Base-by-base conservation (phyloP, 92 coral and sea anemone genomes). In the Siderastrea radians region DNA sequence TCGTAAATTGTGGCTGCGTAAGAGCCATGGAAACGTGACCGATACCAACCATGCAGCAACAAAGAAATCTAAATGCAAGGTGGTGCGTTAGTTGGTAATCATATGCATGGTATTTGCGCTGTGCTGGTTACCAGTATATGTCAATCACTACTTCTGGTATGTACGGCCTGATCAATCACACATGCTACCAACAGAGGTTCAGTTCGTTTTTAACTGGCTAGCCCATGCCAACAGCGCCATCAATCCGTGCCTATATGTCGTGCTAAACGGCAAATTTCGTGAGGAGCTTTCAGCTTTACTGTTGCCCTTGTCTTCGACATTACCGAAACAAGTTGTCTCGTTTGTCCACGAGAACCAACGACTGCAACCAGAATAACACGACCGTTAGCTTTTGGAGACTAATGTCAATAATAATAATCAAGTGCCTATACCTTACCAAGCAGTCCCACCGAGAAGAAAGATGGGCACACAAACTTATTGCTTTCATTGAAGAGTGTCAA, bases 171-270 rank as follows among this genome's bases (percentile, higher is more conserved):
- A 80, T 6, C 47, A 58, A 12, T 7, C 2, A 0, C 0, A 0
- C 7, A 49, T 8, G 45, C 12, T 87, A 16, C 88, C 92, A 1
- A 0, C 0, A 1, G 52, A 58, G 19, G 55, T 51, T 15, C 49
- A 17, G 50, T 14, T 76, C 1, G 15, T 75, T 46, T 87, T 80
- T 15, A 6, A 38, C 38, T 91, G 88, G 88, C 1, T 82, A 17
- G 86, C 80, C 14, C 94, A 87, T 46, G 92, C 92, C 1, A 87
- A 87, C 77, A 91, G 92, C 43, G 92, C 92, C 8, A 52, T 91
- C n/a, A 91, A 91, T 61, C 91, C 94, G 2, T 73, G 73, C 14
- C 48, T 87, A 60, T 91, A 91, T 6, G 51, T 82, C 14, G 51
- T 91, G 10, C n/a, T 91, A 49, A 91, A 76, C 61, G 72, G 19